Conservation (phyloP, 2,113 vertebrate genomes). For the Clarias batrachus region DNA sequence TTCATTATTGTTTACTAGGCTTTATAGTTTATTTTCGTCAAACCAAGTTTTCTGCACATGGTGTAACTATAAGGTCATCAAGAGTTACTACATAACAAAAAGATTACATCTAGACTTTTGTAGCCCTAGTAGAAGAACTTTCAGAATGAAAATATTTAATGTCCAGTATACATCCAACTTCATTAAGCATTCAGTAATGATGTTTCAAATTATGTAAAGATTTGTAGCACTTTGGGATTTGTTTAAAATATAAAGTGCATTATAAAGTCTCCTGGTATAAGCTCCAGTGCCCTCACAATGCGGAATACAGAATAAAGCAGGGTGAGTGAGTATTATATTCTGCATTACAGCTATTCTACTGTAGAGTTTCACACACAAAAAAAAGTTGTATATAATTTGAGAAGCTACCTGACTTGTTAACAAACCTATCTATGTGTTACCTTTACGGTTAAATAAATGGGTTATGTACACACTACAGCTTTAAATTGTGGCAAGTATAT, state of each 20-base stretch:
- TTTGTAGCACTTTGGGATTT: no score
- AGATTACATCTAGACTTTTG: background rate
- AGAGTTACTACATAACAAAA: background rate
- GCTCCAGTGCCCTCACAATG: no score
- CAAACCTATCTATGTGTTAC: background rate
- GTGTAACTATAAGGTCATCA: background rate
- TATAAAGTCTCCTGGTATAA: no score
- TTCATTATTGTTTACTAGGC: no score
- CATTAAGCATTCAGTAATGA: background rate
- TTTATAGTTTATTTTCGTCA: no score
- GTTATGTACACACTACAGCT: background rate
- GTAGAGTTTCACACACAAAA: background rate
- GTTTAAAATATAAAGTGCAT: no score
- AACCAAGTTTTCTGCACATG: background rate
- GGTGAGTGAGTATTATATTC: background rate
- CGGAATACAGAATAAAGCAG: no score
- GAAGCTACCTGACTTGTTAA: background rate
- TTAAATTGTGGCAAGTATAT: conserved; percentile 29
- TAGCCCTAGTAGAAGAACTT: background rate
- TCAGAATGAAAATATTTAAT: background rate
- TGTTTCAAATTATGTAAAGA: no score
- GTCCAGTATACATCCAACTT: background rate
- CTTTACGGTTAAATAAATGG: background rate
- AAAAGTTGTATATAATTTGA: background rate
- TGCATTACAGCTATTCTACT: background rate